Evolutionary conservation across 2,113 vertebrate genomes (phyloP).

Genomic region (Chlorodrepanis virens): DNA sequence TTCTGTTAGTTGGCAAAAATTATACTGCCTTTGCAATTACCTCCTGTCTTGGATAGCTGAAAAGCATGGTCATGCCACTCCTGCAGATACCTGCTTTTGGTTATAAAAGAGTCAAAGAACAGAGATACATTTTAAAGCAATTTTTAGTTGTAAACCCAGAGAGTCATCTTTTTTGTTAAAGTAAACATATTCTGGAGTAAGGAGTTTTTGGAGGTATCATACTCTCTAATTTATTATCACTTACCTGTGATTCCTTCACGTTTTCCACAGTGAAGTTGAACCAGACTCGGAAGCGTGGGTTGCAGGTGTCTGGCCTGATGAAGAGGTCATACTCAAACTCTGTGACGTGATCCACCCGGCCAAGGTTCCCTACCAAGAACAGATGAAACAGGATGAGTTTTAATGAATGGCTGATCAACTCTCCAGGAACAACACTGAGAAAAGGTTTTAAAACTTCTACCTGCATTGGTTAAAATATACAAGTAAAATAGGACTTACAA

Average conservation of each 20-base stretch:
- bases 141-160: background rate
- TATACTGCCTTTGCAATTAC: background rate
- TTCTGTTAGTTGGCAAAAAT: background rate
- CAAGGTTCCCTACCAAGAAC: slow-evolving; percentile 86
- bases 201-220: background rate
- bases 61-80: background rate
- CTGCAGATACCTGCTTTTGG: background rate
- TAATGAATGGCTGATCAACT: background rate
- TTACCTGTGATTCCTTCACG: slow-evolving; percentile 91
- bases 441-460: background rate
- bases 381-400: background rate
- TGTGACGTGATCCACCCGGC: slow-evolving; percentile 89
- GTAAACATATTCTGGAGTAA: background rate
- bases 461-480: background rate
- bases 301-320: slow-evolving; percentile 96
- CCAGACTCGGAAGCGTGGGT: slow-evolving; percentile 97
- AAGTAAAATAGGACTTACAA: background rate
- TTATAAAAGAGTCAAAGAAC: background rate
- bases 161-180: background rate
- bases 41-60: background rate
- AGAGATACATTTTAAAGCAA: background rate
- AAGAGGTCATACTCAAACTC: slow-evolving; percentile 98
- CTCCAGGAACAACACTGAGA: background rate
- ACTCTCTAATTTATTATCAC: background rate
- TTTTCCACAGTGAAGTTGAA: slow-evolving; percentile 99